Base-by-base conservation (phyloP, 2,113 vertebrate genomes). In the Sapajus apella region DNA sequence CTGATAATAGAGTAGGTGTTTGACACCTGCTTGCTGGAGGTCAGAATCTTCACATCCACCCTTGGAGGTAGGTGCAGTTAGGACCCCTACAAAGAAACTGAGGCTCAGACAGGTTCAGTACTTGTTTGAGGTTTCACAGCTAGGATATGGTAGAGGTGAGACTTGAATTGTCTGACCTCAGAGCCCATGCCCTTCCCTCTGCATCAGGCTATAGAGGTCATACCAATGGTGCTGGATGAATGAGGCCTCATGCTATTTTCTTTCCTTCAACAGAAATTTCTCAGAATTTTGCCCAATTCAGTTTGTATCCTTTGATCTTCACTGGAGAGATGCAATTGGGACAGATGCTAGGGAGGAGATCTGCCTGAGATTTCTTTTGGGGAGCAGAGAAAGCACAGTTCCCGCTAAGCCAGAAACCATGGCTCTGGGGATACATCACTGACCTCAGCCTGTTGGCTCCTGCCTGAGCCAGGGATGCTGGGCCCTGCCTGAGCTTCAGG, bases 271-370 rank as follows among this genome's bases (percentile, higher is more conserved):
- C 68, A 58, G 40, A 68, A 30, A 56, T 76, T 92, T 89, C 76
- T 94, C 73, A 94, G 50, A 89, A 45, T 80, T 75, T 37, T 77
- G 72, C 25, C 32, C 84, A 83, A 92, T 68, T 87, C 52, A 80
- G 25, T 87, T 58, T 90, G 47, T 14, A 70, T 85, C 27, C 70
- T 95, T 93, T 90, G 66, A 47, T 81, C 37, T 77, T 93, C 10
- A 55, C 27, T 64, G 61, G 81, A 94, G 68, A 94, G 43, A 87
- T 93, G 83, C 83, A 79, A 77, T 10, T 47, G 43, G 82, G 68
- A 80, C 13, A 90, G 82, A 56, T 73, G 18, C 32, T 45, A 52
- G 81, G 61, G 82, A 87, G 37, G 50, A 85, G 25, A 35, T 6
- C 64, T 80, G 70, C n/a, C 47, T 92, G 68, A 86, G 92, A 37